phyloP scores from a whole-genome alignment of 1,140 invertebrate genomes.

The Himalopsyche phryganea region DNA sequence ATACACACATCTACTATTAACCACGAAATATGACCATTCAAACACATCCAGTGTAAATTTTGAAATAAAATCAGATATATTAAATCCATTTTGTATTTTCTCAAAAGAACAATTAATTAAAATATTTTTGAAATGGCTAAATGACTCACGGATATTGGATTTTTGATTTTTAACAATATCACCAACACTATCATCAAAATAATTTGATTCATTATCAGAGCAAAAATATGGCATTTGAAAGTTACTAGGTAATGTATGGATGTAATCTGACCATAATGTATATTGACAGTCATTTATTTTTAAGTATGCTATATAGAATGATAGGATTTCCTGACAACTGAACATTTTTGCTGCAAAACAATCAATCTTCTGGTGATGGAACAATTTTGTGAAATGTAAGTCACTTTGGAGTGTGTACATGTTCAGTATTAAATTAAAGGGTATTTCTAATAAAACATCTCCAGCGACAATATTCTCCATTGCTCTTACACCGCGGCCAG shows the following conservation, averaged over 20 bases:
- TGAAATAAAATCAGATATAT: background rate
- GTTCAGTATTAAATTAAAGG: slow-evolving; percentile 21
- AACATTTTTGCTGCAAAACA: slow-evolving; percentile 1
- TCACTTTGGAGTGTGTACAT: slow-evolving; percentile 18
- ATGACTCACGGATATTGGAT: slow-evolving; percentile 5
- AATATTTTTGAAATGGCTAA: slow-evolving; percentile 16
- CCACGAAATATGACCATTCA: slow-evolving; percentile 29
- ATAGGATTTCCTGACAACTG: slow-evolving; percentile 20
- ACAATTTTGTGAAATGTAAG: slow-evolving; percentile 15
- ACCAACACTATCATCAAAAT: slow-evolving; percentile 13
- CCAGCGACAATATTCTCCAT: slow-evolving; percentile 7
- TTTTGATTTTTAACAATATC: slow-evolving; percentile 21
- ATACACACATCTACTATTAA: slow-evolving; percentile 30
- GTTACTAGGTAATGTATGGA: slow-evolving; percentile 16
- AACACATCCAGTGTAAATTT: slow-evolving; percentile 18
- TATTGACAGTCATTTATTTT: slow-evolving; percentile 1
- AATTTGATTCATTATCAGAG: background rate
- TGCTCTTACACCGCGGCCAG: slow-evolving; percentile 25
- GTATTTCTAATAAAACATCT: slow-evolving; percentile 21
- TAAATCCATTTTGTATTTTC: background rate
- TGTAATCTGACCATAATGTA: slow-evolving; percentile 18
- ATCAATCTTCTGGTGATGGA: background rate
- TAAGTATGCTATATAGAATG: slow-evolving; percentile 24
- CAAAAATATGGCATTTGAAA: slow-evolving; percentile 25
- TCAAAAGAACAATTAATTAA: background rate